Base-by-base conservation (phyloP, 2,888 invertebrate genomes). In the Macrosoma leucophasiata region DNA sequence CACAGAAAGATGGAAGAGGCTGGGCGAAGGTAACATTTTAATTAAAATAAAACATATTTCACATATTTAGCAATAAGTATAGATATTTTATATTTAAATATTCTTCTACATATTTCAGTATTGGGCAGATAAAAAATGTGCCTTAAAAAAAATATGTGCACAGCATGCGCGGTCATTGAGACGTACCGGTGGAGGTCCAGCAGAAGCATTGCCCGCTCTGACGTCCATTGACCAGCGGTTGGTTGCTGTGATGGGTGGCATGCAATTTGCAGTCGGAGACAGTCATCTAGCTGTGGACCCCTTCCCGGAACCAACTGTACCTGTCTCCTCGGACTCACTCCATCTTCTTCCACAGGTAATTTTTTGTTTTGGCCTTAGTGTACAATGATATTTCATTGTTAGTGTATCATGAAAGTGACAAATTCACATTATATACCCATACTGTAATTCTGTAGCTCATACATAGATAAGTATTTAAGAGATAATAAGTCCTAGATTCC, bases 1-100 rank as follows among this genome's bases (percentile, higher is more conserved):
- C 19, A 4, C 29, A 25, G 7, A 42, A 42, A 31, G 33, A 39
- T 24, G 24, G 24, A 12, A n/a, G 5, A 11, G 24, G 24, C 2
- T 24, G 24, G 24, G 5, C 24, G 10, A 24, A 24, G 13, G 24
- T 24, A n/a, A n/a, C n/a, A 24, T 7, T 3, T 7, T 23, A 12
- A 12, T 5, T 12, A 3, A 11, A 4, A 12, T 6, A 12, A 12
- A 12, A 23, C 8, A 12, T 2, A 23, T 7, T 23, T 3, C 4
- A 10, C 3, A 10, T 3, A 13, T n/a, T 6, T 3, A 13, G 3
- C 13, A 24, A 3, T n/a, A 2, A 13, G 2, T 24, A 8, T 12
- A 13, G 9, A n/a, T 24, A 2, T 13, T 6, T 7, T 13, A 3
- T 3, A 13, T 24, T 5, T 24, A 13, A n/a, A n/a, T n/a, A n/a